Evolutionary conservation across 2,888 invertebrate species (phyloP).

Genomic region (Gastrophysa polygoni): DNA sequence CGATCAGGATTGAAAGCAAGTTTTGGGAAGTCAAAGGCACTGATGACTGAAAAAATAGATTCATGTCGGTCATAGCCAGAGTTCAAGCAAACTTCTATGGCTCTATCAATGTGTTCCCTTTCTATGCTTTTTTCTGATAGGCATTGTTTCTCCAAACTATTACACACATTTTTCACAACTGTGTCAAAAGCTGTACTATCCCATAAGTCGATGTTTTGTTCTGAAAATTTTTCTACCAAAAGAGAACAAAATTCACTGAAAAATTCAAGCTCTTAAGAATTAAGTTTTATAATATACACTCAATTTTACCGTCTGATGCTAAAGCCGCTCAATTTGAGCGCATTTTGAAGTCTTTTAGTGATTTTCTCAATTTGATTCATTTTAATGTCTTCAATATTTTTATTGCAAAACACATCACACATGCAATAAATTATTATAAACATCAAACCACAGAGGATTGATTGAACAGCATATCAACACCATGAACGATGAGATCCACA

Average conservation of each 20-base stretch:
- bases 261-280: background rate
- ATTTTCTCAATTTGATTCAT: conserved; percentile 55
- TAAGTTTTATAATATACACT: too few species aligned
- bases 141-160: conserved; percentile 79
- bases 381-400: too few species aligned
- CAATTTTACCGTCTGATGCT: conserved; percentile 68
- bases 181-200: conserved; percentile 67
- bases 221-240: conserved; percentile 71
- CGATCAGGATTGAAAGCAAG: conserved; percentile 75
- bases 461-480: too few species aligned
- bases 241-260: conserved; percentile 73
- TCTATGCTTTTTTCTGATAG: conserved; percentile 75
- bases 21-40: conserved; percentile 82
- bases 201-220: conserved; percentile 58
- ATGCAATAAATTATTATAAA: too few species aligned
- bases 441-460: too few species aligned
- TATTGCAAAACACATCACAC: too few species aligned
- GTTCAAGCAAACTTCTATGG: conserved; percentile 70
- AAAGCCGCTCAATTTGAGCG: conserved; percentile 79
- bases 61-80: conserved; percentile 71
- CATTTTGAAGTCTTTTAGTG: conserved; percentile 67
- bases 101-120: conserved; percentile 72
- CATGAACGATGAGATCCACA: too few species aligned
- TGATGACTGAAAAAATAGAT: conserved; percentile 77
- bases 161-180: conserved; percentile 77